Conservation (phyloP, 1,140 invertebrate species). For the Bombus polaris region DNA sequence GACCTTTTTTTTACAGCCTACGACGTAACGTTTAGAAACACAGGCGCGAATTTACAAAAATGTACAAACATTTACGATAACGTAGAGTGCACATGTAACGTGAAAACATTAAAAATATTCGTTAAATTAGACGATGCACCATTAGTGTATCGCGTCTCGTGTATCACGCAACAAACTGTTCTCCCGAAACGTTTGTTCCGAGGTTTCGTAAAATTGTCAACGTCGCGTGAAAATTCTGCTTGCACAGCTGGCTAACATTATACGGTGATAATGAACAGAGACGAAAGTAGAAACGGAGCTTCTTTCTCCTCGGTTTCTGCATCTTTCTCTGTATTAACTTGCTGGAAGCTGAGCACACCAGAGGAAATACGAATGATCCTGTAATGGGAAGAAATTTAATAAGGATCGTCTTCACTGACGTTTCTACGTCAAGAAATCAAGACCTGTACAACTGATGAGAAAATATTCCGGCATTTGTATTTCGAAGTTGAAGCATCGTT, state of each 20-base stretch:
- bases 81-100: too few species aligned
- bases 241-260: background rate
- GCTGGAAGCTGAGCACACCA: background rate
- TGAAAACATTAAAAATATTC: too few species aligned
- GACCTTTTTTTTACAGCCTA: too few species aligned
- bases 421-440: background rate
- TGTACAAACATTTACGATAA: too few species aligned
- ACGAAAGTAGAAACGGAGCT: background rate
- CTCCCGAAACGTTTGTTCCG: background rate
- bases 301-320: background rate
- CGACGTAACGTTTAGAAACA: too few species aligned
- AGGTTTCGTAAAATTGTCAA: background rate
- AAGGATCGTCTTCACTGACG: background rate
- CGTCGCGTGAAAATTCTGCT: background rate
- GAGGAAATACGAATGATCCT: constrained; percentile 6
- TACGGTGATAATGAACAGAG: background rate
- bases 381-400: constrained; percentile 15
- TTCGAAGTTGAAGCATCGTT: background rate
- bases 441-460: background rate
- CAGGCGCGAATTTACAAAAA: too few species aligned
- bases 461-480: background rate
- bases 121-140: background rate
- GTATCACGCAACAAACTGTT: background rate
- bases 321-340: background rate
- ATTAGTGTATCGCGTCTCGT: background rate